Base-by-base conservation (phyloP, 2,888 invertebrate species). In the Augiades crinisus region DNA sequence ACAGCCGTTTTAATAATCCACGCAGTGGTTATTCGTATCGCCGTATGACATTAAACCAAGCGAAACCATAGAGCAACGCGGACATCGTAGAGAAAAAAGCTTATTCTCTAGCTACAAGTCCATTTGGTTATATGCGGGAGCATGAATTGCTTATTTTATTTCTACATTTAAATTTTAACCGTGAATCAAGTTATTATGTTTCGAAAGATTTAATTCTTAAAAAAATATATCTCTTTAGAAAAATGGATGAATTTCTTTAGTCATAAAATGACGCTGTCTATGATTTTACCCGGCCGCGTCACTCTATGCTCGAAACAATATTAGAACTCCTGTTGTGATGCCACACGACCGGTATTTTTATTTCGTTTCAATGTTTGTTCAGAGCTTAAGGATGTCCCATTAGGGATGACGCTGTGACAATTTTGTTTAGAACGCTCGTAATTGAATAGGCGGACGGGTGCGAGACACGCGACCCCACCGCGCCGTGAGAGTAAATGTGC, bases 361-460 rank as follows among this genome's bases (percentile, higher is more conserved):
- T 78, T 70, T 71, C 66, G 72, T 68, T 73, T 67, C 67, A 68
- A 66, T 81, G 78, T 85, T 82, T 81, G 79, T 78, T 75, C 76
- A 73, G 65, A 73, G 79, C 77, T 78, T 75, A 81, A 75, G 79
- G 80, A 74, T 73, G 70, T 70, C 72, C 81, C 84, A 86, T 87
- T 86, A 87, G 73, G 80, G 80, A 73, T 72, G 78, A 77, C 70
- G 74, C 78, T 68, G 68, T 75, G 82, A 81, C 86, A 82, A 81
- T 84, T 78, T 80, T 67, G 81, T 74, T 78, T 74, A 71, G 70
- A 64, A 70, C 62, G 67, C 55, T 68, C 30, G 69, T 87, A 87
- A 88, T 89, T 88, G 85, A 88, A 88, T 83, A 80, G 85, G 84
- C 83, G 81, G 76, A 70, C 75, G 81, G 78, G 78, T 65, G 78